A percentile compares a stretch with the other conserved stretches of the same genome.
These are phyloP conservation scores for Zapus hudsonius DNA, from an alignment of 2,113 vertebrate species.

Conservation along the genomic window DNA sequence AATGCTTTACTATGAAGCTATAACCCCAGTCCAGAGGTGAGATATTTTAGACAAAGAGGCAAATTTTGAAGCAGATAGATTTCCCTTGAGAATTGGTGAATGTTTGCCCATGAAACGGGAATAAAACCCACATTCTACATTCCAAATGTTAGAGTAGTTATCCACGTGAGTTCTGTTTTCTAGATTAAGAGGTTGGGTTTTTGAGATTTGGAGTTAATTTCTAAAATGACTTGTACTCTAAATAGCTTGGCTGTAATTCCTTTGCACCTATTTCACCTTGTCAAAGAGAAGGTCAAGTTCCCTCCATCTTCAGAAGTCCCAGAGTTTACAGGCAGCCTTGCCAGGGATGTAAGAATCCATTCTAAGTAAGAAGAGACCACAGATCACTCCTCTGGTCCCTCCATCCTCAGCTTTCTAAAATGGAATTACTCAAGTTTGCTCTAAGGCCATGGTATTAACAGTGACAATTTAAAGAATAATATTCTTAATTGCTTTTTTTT, in stretches of 20 bases:
- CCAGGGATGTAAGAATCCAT: not conserved
- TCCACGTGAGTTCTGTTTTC: not conserved
- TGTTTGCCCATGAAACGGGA: not conserved
- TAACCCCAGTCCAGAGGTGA: not conserved
- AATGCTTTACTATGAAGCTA: not conserved
- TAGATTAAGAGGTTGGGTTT: not conserved
- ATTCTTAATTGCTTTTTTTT: no score
- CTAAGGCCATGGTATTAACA: not conserved
- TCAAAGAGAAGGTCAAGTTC: not conserved
- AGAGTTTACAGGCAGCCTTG: not conserved
- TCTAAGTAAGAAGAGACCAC: not conserved
- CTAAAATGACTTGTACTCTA: not conserved
- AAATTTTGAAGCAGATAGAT: not conserved
- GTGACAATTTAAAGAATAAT: not conserved
- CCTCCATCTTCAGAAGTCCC: not conserved
- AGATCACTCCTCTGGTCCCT: not conserved
- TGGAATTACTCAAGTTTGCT: not conserved
- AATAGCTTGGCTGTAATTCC: not conserved
- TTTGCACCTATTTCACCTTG: not conserved
- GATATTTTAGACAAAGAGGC: not conserved
- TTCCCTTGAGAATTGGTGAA: not conserved
- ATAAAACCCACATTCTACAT: not conserved
- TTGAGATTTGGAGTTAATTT: slow-evolving; percentile 19
- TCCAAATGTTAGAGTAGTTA: not conserved
- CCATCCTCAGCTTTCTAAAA: not conserved